phyloP scores from a whole-genome alignment of 2,888 invertebrate genomes.

The Rotaria socialis region DNA sequence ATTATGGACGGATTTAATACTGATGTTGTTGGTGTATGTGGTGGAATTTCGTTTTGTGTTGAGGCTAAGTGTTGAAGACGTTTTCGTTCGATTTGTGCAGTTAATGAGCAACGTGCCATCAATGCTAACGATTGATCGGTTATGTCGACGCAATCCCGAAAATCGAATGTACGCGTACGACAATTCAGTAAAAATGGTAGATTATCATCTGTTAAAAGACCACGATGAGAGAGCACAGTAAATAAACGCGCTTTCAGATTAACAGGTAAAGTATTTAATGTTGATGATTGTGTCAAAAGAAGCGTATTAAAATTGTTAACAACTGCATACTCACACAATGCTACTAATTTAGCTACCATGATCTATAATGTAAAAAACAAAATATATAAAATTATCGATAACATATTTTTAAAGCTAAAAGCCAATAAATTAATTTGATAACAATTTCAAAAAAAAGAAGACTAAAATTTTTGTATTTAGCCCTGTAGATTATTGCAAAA shows the following conservation, averaged over 20 bases:
- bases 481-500: too few species aligned
- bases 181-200: not conserved
- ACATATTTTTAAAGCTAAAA: too few species aligned
- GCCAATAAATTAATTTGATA: too few species aligned
- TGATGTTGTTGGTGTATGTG: not conserved
- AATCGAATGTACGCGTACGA: constrained; percentile 20
- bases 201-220: not conserved
- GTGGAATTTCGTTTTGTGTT: not conserved
- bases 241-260: constrained; percentile 24
- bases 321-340: not conserved
- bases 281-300: not conserved
- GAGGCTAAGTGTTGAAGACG: not conserved
- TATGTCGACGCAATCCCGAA: not conserved
- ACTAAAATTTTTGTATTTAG: too few species aligned
- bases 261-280: not conserved
- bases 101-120: constrained; percentile 23
- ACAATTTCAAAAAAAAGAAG: not conserved
- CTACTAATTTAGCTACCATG: not conserved
- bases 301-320: not conserved
- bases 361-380: not conserved
- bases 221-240: constrained; percentile 3
- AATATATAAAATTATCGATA: too few species aligned
- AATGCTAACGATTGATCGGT: not conserved
- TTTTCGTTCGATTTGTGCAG: not conserved
- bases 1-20: not conserved